A percentile compares a stretch with the other conserved stretches of the same genome.
phyloP scores from a whole-genome alignment of 2,797 vertebrate species.

The Trichosurus vulpecula region DNA sequence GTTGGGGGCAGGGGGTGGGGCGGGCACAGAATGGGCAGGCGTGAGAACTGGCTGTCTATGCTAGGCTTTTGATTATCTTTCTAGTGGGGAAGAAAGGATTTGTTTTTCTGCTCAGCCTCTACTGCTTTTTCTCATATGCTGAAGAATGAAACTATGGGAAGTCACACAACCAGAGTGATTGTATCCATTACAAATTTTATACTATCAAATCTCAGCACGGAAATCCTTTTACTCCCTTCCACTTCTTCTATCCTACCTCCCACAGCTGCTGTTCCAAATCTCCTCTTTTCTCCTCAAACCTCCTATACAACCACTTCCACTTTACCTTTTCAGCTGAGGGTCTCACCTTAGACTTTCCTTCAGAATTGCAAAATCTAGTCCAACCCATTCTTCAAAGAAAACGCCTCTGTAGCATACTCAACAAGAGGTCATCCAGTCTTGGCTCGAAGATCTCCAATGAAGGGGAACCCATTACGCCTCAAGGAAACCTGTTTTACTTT shows the following conservation, averaged over 20 bases:
- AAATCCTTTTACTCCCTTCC: not conserved
- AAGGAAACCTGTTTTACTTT: not conserved
- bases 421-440: not conserved
- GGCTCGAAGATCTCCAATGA: not conserved
- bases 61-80: not conserved
- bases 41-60: not conserved
- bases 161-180: not conserved
- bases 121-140: not conserved
- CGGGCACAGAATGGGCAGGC: not conserved
- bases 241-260: not conserved
- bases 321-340: not conserved
- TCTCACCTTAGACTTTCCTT: not conserved
- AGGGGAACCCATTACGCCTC: not conserved
- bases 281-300: not conserved
- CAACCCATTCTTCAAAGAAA: not conserved
- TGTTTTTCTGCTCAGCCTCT: not conserved
- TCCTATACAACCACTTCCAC: not conserved
- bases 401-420: not conserved
- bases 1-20: too few species aligned
- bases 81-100: not conserved
- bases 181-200: not conserved
- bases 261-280: not conserved
- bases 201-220: not conserved
- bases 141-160: not conserved
- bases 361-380: not conserved